Evolutionary conservation across 2,113 vertebrate species (phyloP), one percentile per base, ranked within the genome.

Genomic region (Heterotilapia buettikoferi): DNA sequence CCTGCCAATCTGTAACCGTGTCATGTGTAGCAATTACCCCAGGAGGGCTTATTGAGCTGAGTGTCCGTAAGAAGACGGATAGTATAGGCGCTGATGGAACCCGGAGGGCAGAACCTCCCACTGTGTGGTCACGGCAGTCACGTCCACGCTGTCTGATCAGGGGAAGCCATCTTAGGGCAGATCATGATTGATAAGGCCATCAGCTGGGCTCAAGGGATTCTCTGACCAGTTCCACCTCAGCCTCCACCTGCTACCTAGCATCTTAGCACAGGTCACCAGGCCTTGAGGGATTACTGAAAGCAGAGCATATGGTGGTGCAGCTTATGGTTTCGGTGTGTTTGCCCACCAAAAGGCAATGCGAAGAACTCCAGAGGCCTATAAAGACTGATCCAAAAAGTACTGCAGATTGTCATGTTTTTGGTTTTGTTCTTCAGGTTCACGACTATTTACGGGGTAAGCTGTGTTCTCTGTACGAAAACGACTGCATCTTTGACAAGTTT

Each of bases 401-500:
- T 76, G 76, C 6, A 54, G 2, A 38, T 11, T 18, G 24, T 76
- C 5, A 38, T n/a, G 14, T 52, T 78, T 40, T 24, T 9, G 43
- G 4, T 84, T 66, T 54, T 90, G 61, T 2, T n/a, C 90, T 86
- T 53, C 91, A 99, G 98, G 98, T 99, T 31, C 98, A 99, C 1
- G 98, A 99, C 94, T 99, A 99, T 95, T 97, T 99, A 93, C 96
- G 98, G 84, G 98, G 98, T 93, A 99, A 99, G 93, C 93, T 99
- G 56, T 99, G 98, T 92, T 99, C 98, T 1, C 97, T 99, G 82
- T 99, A 99, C 0, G 98, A 99, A 96, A 99, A 99, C 0, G 98
- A 99, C 96, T 99, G 98, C 97, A 99, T 99, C 97, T 99, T 99
- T 53, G 98, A 99, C 97, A 99, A 99, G 96, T 99, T 99, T 43